These are phyloP conservation scores for Acrocephalus kingi DNA, from an alignment of 2,113 vertebrate genomes.

Conservation along the genomic window DNA sequence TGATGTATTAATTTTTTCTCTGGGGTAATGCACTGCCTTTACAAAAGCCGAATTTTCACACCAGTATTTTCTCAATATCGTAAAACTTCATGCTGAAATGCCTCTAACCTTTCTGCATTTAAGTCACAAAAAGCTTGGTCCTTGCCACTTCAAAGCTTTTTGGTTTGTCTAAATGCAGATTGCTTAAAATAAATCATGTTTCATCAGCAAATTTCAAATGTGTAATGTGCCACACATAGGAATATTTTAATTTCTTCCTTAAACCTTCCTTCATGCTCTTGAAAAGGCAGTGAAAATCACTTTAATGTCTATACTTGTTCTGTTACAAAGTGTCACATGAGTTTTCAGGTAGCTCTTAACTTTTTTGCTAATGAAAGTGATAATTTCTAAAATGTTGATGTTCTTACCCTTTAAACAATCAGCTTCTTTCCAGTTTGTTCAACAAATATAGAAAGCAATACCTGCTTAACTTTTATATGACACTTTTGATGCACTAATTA, in stretches of 20 bases:
- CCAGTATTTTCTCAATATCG: neutral
- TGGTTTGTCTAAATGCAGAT: conserved; percentile 33
- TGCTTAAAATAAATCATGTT: neutral
- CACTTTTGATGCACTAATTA: conserved; percentile 70
- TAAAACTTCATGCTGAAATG: neutral
- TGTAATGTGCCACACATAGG: neutral
- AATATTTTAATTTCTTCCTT: neutral
- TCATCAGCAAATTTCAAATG: neutral
- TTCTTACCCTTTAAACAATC: conserved; percentile 45
- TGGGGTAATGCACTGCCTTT: conserved; percentile 74
- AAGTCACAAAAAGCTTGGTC: conserved; percentile 45
- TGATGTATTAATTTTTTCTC: conserved; percentile 67
- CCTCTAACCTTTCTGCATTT: conserved; percentile 43
- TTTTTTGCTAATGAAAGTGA: conserved; percentile 24
- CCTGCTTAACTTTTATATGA: conserved; percentile 74
- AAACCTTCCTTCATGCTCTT: conserved; percentile 48
- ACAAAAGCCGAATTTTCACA: conserved; percentile 57
- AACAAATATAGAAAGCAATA: conserved; percentile 56
- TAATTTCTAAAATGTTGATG: conserved; percentile 44
- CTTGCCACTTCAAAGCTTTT: conserved; percentile 25
- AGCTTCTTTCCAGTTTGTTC: conserved; percentile 55
- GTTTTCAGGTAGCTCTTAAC: conserved; percentile 68
- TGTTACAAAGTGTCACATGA: conserved; percentile 73
- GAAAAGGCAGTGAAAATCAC: conserved; percentile 72
- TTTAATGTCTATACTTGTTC: conserved; percentile 49